phyloP scores from a whole-genome alignment of 2,797 vertebrate species.

The Myotis pilosus region DNA sequence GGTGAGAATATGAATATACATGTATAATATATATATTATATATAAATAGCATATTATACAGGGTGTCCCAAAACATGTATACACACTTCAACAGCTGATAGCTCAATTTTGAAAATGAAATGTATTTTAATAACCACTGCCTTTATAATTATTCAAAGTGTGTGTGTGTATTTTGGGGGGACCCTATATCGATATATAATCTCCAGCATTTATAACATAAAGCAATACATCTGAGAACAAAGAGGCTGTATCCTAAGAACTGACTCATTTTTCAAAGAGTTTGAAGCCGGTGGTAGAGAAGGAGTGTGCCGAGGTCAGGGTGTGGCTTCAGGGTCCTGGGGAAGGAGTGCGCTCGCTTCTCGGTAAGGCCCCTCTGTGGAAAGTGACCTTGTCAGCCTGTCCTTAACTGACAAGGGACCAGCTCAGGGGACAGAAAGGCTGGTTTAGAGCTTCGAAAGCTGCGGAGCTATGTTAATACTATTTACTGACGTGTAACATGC shows the following conservation, averaged over 20 bases:
- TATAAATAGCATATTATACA: neutral
- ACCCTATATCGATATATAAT: neutral
- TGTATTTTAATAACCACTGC: too few relatives aligned
- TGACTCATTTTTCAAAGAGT: conserved; percentile 53
- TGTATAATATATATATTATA: neutral
- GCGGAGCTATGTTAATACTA: neutral
- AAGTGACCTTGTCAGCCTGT: neutral
- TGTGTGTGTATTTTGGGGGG: too few relatives aligned
- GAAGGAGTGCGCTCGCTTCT: neutral
- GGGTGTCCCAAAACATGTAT: too few relatives aligned
- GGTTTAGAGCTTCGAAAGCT: neutral
- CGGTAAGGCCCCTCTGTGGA: neutral
- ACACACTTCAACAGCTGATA: too few relatives aligned
- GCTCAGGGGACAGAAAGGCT: neutral
- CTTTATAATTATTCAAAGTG: too few relatives aligned
- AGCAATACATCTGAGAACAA: neutral
- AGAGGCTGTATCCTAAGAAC: neutral
- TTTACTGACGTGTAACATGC: neutral
- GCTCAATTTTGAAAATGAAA: too few relatives aligned
- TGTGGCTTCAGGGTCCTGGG: neutral
- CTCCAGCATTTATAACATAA: conserved; percentile 1
- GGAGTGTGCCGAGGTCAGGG: neutral
- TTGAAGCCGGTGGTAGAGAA: neutral
- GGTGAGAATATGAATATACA: neutral
- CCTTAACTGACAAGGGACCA: neutral